These are phyloP conservation scores for Chromis chromis DNA, from an alignment of 2,797 vertebrate genomes.

Conservation along the genomic window DNA sequence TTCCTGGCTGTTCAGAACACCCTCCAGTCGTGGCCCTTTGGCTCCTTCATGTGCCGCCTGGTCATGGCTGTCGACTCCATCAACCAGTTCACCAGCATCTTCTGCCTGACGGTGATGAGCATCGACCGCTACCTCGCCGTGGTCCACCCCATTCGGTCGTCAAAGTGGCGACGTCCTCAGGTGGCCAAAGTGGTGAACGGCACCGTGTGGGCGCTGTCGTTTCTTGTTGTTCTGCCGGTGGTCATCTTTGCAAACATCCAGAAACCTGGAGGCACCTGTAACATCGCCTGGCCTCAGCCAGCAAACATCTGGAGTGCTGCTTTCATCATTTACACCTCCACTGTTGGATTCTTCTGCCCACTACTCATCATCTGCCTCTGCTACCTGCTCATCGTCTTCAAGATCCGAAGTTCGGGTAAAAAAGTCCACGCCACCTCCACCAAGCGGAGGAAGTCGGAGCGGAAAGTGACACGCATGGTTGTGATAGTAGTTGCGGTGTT, in stretches of 20 bases:
- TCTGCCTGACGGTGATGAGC: constrained; percentile 97
- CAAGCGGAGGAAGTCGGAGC: constrained; percentile 91
- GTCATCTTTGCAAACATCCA: constrained; percentile 92
- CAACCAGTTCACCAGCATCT: constrained; percentile 98
- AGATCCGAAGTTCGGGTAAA: constrained; percentile 92
- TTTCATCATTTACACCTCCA: constrained; percentile 95
- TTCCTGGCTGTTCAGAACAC: constrained; percentile 96
- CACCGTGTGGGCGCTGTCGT: constrained; percentile 92
- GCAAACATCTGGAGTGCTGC: constrained; percentile 89
- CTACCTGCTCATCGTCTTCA: constrained; percentile 95
- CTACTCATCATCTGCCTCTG: constrained; percentile 96
- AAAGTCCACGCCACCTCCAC: constrained; percentile 91
- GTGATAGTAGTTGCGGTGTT: constrained; percentile 96
- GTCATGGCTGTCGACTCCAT: constrained; percentile 95
- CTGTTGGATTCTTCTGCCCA: constrained; percentile 94
- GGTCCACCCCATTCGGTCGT: constrained; percentile 93
- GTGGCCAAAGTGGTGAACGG: constrained; percentile 92
- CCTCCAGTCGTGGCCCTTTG: constrained; percentile 95
- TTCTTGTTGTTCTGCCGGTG: constrained; percentile 93
- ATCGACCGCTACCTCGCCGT: constrained; percentile 96
- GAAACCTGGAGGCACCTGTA: constrained; percentile 89
- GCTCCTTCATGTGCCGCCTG: constrained; percentile 92
- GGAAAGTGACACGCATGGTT: constrained; percentile 96
- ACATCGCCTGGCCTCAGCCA: constrained; percentile 95
- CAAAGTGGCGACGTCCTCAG: constrained; percentile 92